phyloP scores from a whole-genome alignment of 2,113 vertebrate species.

The Sebastes fasciatus region DNA sequence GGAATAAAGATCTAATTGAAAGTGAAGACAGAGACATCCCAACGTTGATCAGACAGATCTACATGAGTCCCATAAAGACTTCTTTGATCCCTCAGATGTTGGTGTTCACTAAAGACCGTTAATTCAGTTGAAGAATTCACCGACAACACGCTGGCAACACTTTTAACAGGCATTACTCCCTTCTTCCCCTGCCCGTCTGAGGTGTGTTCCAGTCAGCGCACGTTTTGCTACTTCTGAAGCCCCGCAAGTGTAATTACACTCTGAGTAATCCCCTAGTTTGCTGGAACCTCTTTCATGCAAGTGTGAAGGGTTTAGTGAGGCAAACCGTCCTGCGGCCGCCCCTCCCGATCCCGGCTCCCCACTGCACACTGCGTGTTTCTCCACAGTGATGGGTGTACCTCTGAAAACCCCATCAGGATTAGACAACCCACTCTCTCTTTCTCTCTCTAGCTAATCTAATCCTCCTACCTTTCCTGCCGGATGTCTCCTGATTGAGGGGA shows the following conservation, averaged over 20 bases:
- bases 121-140: slow-evolving; percentile 29
- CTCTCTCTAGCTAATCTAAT: slow-evolving; percentile 75
- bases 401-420: slow-evolving; percentile 79
- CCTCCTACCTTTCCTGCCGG: slow-evolving; percentile 73
- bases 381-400: slow-evolving; percentile 67
- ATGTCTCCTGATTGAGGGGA: slow-evolving; percentile 78
- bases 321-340: slow-evolving; percentile 49
- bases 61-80: neutral
- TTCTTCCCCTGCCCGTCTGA: slow-evolving; percentile 33
- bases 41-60: neutral
- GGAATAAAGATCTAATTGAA: neutral
- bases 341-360: slow-evolving; percentile 37
- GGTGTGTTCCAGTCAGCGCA: slow-evolving; percentile 56
- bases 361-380: slow-evolving; percentile 41
- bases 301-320: slow-evolving; percentile 71
- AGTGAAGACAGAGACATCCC: neutral
- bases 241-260: slow-evolving; percentile 71
- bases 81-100: slow-evolving; percentile 31
- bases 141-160: slow-evolving; percentile 20
- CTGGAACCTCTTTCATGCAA: slow-evolving; percentile 72
- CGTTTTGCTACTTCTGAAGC: slow-evolving; percentile 60
- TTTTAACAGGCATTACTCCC: slow-evolving; percentile 34
- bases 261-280: slow-evolving; percentile 74
- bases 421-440: slow-evolving; percentile 66
- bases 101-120: slow-evolving; percentile 19